Evolutionary conservation across 1,140 invertebrate species (phyloP).

Genomic region (Drosophila dunni): DNA sequence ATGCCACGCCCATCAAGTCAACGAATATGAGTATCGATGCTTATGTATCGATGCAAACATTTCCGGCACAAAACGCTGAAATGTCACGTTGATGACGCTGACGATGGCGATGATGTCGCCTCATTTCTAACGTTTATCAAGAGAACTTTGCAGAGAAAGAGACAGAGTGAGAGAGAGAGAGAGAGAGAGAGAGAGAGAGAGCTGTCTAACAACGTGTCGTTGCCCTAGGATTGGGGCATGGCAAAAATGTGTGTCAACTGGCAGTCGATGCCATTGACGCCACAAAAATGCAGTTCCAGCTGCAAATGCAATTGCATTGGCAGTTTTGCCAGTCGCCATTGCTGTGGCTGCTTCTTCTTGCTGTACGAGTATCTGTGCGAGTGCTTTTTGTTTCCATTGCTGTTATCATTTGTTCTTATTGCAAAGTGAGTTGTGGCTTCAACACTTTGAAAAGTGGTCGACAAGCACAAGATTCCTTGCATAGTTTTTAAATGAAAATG

Average conservation of each 20-base stretch:
- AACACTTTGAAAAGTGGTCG: slow-evolving; percentile 9
- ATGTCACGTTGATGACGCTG: slow-evolving; percentile 72
- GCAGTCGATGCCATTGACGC: slow-evolving; percentile 64
- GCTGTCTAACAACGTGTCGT: slow-evolving; percentile 56
- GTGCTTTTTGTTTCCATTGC: slow-evolving; percentile 1
- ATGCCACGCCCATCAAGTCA: not conserved
- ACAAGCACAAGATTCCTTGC: slow-evolving; percentile 64
- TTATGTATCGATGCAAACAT: slow-evolving; percentile 76
- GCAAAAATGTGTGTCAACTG: slow-evolving; percentile 80
- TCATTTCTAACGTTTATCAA: slow-evolving; percentile 59
- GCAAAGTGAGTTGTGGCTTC: slow-evolving; percentile 37
- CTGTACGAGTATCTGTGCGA: no score
- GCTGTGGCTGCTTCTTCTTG: no score
- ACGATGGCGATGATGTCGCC: slow-evolving; percentile 14
- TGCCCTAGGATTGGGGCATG: slow-evolving; percentile 50
- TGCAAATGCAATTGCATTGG: slow-evolving; percentile 32
- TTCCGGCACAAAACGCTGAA: slow-evolving; percentile 76
- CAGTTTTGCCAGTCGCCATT: slow-evolving; percentile 12
- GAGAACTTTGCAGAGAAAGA: slow-evolving; percentile 3
- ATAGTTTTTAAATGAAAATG: slow-evolving; percentile 69
- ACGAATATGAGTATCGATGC: slow-evolving; percentile 23
- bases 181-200: not conserved
- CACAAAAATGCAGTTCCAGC: slow-evolving; percentile 59
- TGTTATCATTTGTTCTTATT: slow-evolving; percentile 28
- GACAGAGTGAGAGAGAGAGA: not conserved